Evolutionary conservation across 2,113 vertebrate genomes (phyloP), one percentile per base, ranked within the genome.

Genomic region (Python bivittatus): DNA sequence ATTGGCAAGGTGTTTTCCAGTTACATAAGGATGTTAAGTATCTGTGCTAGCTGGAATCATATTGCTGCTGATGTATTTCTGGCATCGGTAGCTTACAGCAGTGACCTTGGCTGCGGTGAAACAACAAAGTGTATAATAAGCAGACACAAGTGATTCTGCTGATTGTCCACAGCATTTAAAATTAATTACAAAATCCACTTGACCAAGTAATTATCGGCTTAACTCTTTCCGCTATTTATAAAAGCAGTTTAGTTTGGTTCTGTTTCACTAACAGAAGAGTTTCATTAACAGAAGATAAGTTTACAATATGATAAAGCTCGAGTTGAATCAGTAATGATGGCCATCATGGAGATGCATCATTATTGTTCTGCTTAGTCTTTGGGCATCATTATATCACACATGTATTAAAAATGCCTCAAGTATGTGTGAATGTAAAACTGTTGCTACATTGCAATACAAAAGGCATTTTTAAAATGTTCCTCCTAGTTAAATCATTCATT

Each of bases 101-200:
- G n/a, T 84, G 72, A 92, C 92, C 64, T 83, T 93, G 90, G 56
- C 89, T 84, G 33, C 17, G 54, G 44, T 48, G 56, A 61, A 72
- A 48, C 22, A 88, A n/a, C 58, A 91, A 52, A 85, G 48, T 27
- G 20, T 25, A 79, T 54, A 88, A 83, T 88, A 88, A 83, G 54
- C 58, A 53, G 15, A 44, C 33, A n/a, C 15, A 60, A 42, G 20
- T 68, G 5, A 52, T 13, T 58, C 29, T 88, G 3, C 48, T 42
- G 10, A 61, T 60, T 88, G 61, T 13, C 56, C 56, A 88, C 44
- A 42, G 64, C 33, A 53, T 15, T 88, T 88, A n/a, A 88, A 27
- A 23, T 79, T 84, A 79, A 91, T 88, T 91, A 87, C 72, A 89
- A 92, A 92, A 84, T 53, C 87, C 56, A 84, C 42, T 92, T 89